Percentiles rank a stretch among this genome's conserved stretches.
phyloP scores from a whole-genome alignment of 2,113 vertebrate species.

The Scopus umbretta region DNA sequence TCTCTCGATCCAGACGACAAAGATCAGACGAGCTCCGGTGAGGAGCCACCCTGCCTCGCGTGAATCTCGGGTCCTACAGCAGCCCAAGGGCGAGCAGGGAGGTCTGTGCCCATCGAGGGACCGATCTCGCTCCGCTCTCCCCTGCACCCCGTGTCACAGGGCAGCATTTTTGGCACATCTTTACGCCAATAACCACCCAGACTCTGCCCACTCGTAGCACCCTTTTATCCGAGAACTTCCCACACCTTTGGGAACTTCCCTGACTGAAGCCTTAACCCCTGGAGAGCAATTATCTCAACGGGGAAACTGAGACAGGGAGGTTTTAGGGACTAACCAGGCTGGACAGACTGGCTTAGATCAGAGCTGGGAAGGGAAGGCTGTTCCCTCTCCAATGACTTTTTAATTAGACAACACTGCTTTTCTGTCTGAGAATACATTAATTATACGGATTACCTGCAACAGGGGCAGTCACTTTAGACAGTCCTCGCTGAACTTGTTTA shows the following conservation, averaged over 20 bases:
- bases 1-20: fast-evolving
- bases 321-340: background rate
- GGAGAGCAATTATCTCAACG: background rate
- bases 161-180: background rate
- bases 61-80: background rate
- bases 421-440: background rate
- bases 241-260: background rate
- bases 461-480: background rate
- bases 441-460: background rate
- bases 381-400: background rate
- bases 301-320: background rate
- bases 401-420: slow-evolving; percentile 1
- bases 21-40: background rate
- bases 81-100: background rate
- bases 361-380: slow-evolving; percentile 27
- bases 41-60: background rate
- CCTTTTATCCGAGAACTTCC: background rate
- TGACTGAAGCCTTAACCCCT: background rate
- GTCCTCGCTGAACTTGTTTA: background rate
- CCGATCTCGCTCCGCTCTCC: fast-evolving
- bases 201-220: background rate
- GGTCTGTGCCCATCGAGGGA: background rate
- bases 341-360: slow-evolving; percentile 51
- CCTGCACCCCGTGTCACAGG: fast-evolving
- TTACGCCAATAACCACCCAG: background rate